Evolutionary conservation across 2,797 vertebrate genomes (phyloP), one percentile per base, ranked within the genome.

Genomic region (Carapus acus): DNA sequence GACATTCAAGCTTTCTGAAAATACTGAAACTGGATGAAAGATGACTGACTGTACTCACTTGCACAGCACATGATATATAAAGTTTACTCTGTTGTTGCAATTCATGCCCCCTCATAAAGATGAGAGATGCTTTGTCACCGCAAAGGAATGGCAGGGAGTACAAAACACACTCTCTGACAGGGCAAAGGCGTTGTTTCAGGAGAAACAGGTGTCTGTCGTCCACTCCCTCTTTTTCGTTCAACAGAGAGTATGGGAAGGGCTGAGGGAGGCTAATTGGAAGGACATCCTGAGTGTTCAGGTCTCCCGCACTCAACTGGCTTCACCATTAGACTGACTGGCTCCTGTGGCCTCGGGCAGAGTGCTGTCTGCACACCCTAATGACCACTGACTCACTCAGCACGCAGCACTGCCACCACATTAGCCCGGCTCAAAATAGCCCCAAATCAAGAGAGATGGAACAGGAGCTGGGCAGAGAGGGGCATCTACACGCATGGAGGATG

Each of bases 301-400:
- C 68, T 70, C 62, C n/a, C 15, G 60, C 65, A 51, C 74, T 77
- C 74, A 58, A 29, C 69, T 37, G 67, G 69, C 59, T 64, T 80
- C 74, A 69, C 78, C 81, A 78, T 83, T 76, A 82, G 75, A 85
- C 80, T 77, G 77, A 67, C 83, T 76, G 78, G 72, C 80, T 82
- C 76, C 81, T 84, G 70, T 62, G 78, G 79, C 77, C 82, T 76
- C 73, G 43, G 74, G 77, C 74, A 71, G 69, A 81, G 74, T 71
- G 77, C 78, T 74, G 80, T 85, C 78, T 81, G 76, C 65, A 60
- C 40, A 44, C 69, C 69, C 71, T 83, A 82, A 82, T 82, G 81
- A 80, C 78, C 74, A 67, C 82, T 80, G 80, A 79, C 77, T 80
- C 81, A 82, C 74, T 83, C 69, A 69, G 69, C 66, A 49, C 58